phyloP scores from a whole-genome alignment of 2,113 vertebrate genomes.

The Heloderma charlesbogerti region DNA sequence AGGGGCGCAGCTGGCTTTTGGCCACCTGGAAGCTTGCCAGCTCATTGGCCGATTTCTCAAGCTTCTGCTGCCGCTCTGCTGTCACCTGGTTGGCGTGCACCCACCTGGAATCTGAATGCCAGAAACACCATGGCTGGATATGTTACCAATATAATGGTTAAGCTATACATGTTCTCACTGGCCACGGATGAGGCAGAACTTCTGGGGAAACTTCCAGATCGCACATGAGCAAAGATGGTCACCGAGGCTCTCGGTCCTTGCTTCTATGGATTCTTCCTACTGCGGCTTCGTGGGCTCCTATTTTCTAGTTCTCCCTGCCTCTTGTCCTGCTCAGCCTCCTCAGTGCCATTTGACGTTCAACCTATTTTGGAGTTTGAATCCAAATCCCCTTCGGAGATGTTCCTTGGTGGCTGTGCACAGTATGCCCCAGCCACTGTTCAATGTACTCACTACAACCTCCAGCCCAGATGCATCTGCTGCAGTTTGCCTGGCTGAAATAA shows the following conservation, averaged over 20 bases:
- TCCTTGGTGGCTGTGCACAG: neutral
- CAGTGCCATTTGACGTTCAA: neutral
- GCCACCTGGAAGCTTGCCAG: constrained; percentile 90
- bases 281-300: no score
- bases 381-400: neutral
- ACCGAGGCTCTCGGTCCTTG: neutral
- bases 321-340: neutral
- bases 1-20: constrained; percentile 90
- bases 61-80: constrained; percentile 87
- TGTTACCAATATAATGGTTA: rapidly evolving
- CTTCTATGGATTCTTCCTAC: neutral
- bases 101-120: constrained; percentile 88
- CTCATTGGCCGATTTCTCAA: constrained; percentile 90
- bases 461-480: neutral
- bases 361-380: neutral
- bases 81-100: constrained; percentile 87
- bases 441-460: neutral
- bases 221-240: neutral
- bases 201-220: neutral
- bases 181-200: neutral
- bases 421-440: neutral
- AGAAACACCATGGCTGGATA: neutral
- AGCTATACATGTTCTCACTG: neutral
- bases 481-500: neutral
- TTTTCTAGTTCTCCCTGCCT: neutral